Base-by-base conservation (phyloP, 2,797 vertebrate genomes). In the Sebastes melanostomus region DNA sequence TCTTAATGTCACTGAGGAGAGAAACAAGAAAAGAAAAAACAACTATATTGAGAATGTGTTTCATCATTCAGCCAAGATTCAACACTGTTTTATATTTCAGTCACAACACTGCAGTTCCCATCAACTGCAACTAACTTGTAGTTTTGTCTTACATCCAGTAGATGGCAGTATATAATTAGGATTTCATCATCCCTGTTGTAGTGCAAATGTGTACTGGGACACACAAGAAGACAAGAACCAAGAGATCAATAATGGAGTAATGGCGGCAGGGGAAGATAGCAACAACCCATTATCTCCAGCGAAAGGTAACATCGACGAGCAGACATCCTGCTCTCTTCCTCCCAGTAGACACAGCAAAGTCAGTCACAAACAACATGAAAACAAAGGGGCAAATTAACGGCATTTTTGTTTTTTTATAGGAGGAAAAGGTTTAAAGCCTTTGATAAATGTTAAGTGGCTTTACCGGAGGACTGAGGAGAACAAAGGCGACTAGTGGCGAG, bases 1-100 rank as follows among this genome's bases (percentile, higher is more conserved):
- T 95, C 94, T 97, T 98, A 16, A 96, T 89, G 36, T 98, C 97
- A 32, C 97, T 99, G 89, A 55, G 81, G 66, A 6, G 22, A 81
- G n/a, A 77, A 67, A 62, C 6, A 9, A 11, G 14, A 30, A 30
- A 58, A 65, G 12, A 55, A 36, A 52, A 70, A 52, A 70, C 20
- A 29, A 22, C n/a, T 16, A 36, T 22, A 14, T 1, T 71, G 8
- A 63, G 5, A 9, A 24, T 36, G 7, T 4, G 10, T 55, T 77
- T 59, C 1, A 29, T 13, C 27, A 52, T 36, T 74, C 1, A 58
- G 24, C 6, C n/a, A 9, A 63, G 0, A 38, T 20, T 1, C 3
- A 1, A 8, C 7, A 61, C 4, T 55, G 3, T 14, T 8, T 55
- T 32, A n/a, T 13, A 14, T 16, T 66, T 66, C 3, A 24, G 2